These are phyloP conservation scores for Trachelus iudaicus DNA, from an alignment of 2,888 invertebrate species.

Conservation along the genomic window DNA sequence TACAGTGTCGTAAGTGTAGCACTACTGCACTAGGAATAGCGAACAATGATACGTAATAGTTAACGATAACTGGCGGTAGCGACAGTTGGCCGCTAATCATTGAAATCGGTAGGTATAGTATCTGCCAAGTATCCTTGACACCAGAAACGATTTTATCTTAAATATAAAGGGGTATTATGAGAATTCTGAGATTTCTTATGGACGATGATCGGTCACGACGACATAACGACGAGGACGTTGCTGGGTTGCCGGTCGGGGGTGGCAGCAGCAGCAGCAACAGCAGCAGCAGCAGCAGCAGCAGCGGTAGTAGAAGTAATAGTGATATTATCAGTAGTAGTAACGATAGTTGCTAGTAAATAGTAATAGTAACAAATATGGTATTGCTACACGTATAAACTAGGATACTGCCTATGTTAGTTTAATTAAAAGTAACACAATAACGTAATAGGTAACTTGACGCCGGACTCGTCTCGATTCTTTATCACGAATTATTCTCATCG, in stretches of 20 bases:
- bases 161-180: too few species aligned
- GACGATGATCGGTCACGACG: background rate
- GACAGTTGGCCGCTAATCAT: too few species aligned
- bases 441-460: conserved; percentile 61
- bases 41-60: too few species aligned
- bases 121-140: too few species aligned
- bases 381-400: conserved; percentile 52
- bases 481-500: background rate
- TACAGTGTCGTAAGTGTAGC: too few species aligned
- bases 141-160: too few species aligned
- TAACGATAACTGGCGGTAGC: too few species aligned
- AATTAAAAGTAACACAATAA: conserved; percentile 58
- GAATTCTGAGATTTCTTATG: too few species aligned
- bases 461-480: conserved; percentile 40
- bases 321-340: conserved; percentile 28
- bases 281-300: conserved; percentile 13
- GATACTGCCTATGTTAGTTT: conserved; percentile 54
- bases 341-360: conserved; percentile 22
- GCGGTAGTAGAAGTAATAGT: conserved; percentile 36
- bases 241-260: background rate
- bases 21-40: too few species aligned
- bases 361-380: conserved; percentile 26
- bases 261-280: conserved; percentile 12
- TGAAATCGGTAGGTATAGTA: too few species aligned
- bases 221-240: background rate